Percentiles rank a stretch among this genome's conserved stretches.
Conservation (phyloP, 2,888 invertebrate species). For the Corythucha ciliata region DNA sequence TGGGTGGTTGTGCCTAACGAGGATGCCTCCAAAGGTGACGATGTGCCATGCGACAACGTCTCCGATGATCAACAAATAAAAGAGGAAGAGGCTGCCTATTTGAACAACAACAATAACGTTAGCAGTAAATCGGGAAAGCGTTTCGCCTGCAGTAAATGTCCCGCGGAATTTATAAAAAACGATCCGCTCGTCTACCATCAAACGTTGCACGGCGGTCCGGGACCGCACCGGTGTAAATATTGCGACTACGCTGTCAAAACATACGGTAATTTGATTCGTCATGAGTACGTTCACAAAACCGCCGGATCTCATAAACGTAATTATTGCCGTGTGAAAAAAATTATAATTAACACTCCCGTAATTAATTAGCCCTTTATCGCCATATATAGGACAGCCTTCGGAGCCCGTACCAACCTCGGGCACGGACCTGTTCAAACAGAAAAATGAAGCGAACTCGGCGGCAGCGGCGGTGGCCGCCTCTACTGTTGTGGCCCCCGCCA, state of each 20-base stretch:
- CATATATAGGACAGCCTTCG: too few relatives aligned
- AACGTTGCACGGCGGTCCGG: slow-evolving; percentile 55
- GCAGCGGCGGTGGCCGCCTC: slow-evolving; percentile 6
- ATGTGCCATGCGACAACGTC: slow-evolving; percentile 39
- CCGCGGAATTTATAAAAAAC: slow-evolving; percentile 62
- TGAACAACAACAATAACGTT: slow-evolving; percentile 36
- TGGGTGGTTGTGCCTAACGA: slow-evolving; percentile 39
- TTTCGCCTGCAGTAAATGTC: slow-evolving; percentile 54
- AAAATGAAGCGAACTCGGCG: slow-evolving; percentile 47
- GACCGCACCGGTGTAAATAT: slow-evolving; percentile 57
- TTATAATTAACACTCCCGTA: neutral
- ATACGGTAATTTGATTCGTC: slow-evolving; percentile 56
- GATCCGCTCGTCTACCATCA: slow-evolving; percentile 61
- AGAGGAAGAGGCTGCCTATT: too few relatives aligned
- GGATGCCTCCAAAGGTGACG: slow-evolving; percentile 28
- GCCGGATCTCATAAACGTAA: too few relatives aligned
- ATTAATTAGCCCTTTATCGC: neutral
- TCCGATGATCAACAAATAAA: too few relatives aligned
- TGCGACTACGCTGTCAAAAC: slow-evolving; percentile 64
- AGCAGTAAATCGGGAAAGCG: slow-evolving; percentile 28
- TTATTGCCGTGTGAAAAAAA: too few relatives aligned
- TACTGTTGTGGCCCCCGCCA: slow-evolving; percentile 25
- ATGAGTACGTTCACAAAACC: slow-evolving; percentile 46
- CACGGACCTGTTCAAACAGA: slow-evolving; percentile 56
- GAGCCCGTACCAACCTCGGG: slow-evolving; percentile 47